These are phyloP conservation scores for Macrobrachium rosenbergii DNA, from an alignment of 1,140 invertebrate genomes.

Conservation along the genomic window DNA sequence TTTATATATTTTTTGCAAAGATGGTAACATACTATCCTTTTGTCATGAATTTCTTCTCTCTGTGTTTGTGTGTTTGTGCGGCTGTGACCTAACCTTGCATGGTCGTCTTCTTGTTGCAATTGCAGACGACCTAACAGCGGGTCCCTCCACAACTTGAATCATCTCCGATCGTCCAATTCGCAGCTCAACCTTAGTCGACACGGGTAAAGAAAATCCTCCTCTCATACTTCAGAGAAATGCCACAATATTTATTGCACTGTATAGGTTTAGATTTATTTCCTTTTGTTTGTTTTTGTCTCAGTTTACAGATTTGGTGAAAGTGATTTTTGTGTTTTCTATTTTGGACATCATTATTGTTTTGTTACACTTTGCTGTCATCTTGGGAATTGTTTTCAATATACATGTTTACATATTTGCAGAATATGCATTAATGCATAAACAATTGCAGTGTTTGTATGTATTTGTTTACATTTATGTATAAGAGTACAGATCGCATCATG, in stretches of 20 bases:
- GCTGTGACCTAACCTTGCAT: neutral
- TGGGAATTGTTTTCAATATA: too few species aligned
- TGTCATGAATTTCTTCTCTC: neutral
- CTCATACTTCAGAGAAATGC: neutral
- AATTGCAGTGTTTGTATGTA: too few species aligned
- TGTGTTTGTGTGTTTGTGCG: neutral
- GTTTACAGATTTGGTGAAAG: neutral
- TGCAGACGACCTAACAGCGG: conserved; percentile 63
- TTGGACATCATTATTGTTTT: too few species aligned
- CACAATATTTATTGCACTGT: neutral
- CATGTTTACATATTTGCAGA: too few species aligned
- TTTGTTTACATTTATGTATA: too few species aligned
- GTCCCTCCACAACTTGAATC: conserved; percentile 61
- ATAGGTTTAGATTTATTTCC: neutral
- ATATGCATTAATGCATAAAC: too few species aligned
- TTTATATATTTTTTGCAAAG: too few species aligned
- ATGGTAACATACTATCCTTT: neutral
- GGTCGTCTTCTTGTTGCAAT: conserved; percentile 1
- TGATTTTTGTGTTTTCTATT: too few species aligned
- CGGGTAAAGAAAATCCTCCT: conserved; percentile 38
- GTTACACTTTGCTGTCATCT: too few species aligned
- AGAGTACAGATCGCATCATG: too few species aligned
- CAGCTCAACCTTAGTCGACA: conserved; percentile 49
- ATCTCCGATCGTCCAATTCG: conserved; percentile 25
- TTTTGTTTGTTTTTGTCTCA: neutral